These are phyloP conservation scores for Cryptocheilus praepositus DNA, from an alignment of 2,888 invertebrate species.

Conservation along the genomic window DNA sequence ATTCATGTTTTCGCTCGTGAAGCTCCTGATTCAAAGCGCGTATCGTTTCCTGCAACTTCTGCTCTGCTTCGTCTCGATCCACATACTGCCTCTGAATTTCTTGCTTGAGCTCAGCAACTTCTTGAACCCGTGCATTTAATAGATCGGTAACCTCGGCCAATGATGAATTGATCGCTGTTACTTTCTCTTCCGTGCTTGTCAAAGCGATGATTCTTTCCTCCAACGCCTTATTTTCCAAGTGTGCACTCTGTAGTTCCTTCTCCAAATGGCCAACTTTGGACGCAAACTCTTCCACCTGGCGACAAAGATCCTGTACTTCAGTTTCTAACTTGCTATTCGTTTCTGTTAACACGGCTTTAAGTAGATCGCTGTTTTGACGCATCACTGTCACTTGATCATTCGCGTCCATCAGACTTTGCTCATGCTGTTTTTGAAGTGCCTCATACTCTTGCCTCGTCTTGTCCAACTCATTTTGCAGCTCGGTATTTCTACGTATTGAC, in stretches of 20 bases:
- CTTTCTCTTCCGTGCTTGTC: constrained; percentile 70
- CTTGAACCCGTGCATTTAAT: constrained; percentile 63
- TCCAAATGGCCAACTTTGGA: constrained; percentile 31
- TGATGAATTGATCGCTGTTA: constrained; percentile 44
- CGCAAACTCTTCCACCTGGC: constrained; percentile 38
- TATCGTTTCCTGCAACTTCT: constrained; percentile 65
- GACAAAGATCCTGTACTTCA: constrained; percentile 38
- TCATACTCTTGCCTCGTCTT: constrained; percentile 59
- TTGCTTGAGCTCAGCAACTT: constrained; percentile 64
- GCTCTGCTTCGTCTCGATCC: constrained; percentile 50
- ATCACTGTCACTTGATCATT: constrained; percentile 59
- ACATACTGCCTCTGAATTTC: constrained; percentile 60
- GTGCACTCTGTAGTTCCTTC: constrained; percentile 35
- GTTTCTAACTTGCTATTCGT: constrained; percentile 50
- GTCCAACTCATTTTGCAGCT: constrained; percentile 46
- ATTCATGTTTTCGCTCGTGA: constrained; percentile 53
- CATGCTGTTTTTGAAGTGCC: constrained; percentile 55
- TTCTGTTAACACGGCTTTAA: constrained; percentile 55
- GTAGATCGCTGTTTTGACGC: constrained; percentile 53
- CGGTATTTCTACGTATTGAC: constrained; percentile 50
- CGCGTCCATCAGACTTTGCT: constrained; percentile 61
- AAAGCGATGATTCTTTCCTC: constrained; percentile 71
- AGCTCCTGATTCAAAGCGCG: constrained; percentile 63
- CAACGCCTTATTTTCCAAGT: constrained; percentile 63
- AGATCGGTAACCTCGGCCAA: constrained; percentile 63